Evolutionary conservation across 2,113 vertebrate species (phyloP).

Genomic region (Dissostichus mawsoni): DNA sequence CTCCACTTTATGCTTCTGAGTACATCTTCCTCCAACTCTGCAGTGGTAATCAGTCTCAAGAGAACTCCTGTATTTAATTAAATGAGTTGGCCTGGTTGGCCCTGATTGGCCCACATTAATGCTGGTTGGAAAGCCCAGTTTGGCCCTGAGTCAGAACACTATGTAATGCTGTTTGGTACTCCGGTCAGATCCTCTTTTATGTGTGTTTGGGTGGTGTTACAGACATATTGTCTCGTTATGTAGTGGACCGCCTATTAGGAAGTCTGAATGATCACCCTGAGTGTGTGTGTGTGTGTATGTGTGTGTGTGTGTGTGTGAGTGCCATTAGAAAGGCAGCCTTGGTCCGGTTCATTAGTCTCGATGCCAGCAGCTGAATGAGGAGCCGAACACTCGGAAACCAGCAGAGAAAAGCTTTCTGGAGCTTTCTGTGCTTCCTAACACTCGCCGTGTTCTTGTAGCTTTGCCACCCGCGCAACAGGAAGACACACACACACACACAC

Average conservation of each 20-base stretch:
- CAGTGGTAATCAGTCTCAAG: no score
- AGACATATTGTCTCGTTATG: constrained; percentile 50
- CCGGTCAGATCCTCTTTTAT: constrained; percentile 42
- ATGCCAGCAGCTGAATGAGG: constrained; percentile 66
- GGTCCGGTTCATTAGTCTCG: constrained; percentile 38
- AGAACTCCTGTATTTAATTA: neutral
- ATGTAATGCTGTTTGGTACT: constrained; percentile 34
- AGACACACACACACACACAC: neutral
- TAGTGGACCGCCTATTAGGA: constrained; percentile 51
- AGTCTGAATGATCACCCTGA: constrained; percentile 44
- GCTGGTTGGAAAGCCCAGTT: neutral
- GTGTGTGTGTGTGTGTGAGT: constrained; percentile 21
- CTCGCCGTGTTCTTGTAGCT: constrained; percentile 6
- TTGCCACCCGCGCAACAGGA: constrained; percentile 33
- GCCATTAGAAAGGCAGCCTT: constrained; percentile 33
- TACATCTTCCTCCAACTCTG: no score
- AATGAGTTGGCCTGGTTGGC: neutral
- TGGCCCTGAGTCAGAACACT: neutral
- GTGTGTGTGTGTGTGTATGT: constrained; percentile 25
- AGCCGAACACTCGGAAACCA: constrained; percentile 57
- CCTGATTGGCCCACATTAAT: neutral
- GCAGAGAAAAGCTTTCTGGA: constrained; percentile 45
- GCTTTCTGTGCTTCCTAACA: constrained; percentile 22
- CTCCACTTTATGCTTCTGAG: no score
- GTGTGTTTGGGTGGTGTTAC: constrained; percentile 48